Evolutionary conservation across 2,888 invertebrate genomes (phyloP), one percentile per base, ranked within the genome.

Genomic region (Calliphora vomitoria): DNA sequence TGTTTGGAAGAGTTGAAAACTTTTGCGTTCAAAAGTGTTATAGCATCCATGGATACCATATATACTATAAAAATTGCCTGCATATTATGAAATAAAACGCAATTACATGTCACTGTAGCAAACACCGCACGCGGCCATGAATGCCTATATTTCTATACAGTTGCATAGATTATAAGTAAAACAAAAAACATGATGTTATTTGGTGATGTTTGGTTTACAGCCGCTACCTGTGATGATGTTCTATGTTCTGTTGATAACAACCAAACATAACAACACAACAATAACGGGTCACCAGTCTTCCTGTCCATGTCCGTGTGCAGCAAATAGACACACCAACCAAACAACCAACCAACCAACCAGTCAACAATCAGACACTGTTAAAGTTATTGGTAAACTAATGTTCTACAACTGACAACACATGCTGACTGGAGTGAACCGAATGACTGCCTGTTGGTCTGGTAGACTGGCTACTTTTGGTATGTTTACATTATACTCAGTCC

Each of bases 351-450:
- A 38, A 64, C 31, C 58, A 60, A 66, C 44, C 79, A 64, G 71
- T 75, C 86, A 68, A 66, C 78, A 82, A 72, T 58, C 86, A 74
- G 80, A 81, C 50, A 66, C 81, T 79, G 78, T 75, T 64, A 82
- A 85, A 87, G 79, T 85, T 87, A 79, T 87, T 84, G 72, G 72
- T 85, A 69, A 87, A 87, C 87, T 85, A 87, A 87, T 87, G 87
- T 85, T 85, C 55, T 87, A 82, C 87, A 87, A 79, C 78, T 82
- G 87, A 82, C 82, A 87, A 87, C 85, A 87, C 87, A 87, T 87
- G 85, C 85, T 75, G 87, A 66, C 31, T 41, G 71, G 85, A 66
- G 18, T 41, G 68, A 53, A 71, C 6, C 62, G 31, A 82, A 53
- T 76, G 47, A 4, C 13, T 55, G 78, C 20, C 31, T 62, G n/a